phyloP scores from a whole-genome alignment of 1,140 invertebrate species.

The Eriocheir sinensis region DNA sequence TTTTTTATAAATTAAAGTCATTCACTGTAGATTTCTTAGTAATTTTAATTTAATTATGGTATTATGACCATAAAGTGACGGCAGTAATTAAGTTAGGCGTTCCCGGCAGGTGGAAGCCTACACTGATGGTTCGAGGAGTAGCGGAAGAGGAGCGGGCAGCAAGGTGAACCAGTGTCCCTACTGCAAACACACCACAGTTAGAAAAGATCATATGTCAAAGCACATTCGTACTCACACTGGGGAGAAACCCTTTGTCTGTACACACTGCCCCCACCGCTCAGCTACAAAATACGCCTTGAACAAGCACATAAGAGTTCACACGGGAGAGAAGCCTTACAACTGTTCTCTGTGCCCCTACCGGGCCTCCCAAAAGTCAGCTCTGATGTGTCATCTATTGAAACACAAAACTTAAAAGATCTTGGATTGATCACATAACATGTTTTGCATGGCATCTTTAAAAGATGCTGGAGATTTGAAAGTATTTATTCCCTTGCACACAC shows the following conservation, averaged over 20 bases:
- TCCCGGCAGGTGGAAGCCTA: conserved; percentile 71
- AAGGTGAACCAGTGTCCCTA: conserved; percentile 74
- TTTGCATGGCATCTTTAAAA: background rate
- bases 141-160: conserved; percentile 69
- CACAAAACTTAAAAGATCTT: conserved; percentile 46
- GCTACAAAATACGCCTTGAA: conserved; percentile 70
- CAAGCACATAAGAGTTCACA: conserved; percentile 64
- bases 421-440: background rate
- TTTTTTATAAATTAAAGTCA: background rate
- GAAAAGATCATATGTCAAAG: conserved; percentile 74
- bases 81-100: conserved; percentile 71
- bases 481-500: background rate
- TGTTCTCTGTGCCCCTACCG: conserved; percentile 59
- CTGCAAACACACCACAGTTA: conserved; percentile 66
- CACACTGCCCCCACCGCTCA: conserved; percentile 63
- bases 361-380: conserved; percentile 59
- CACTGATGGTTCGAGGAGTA: conserved; percentile 72
- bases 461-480: background rate
- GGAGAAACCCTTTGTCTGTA: conserved; percentile 70
- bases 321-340: conserved; percentile 71
- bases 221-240: conserved; percentile 71
- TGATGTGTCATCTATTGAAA: conserved; percentile 61
- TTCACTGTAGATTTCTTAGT: conserved; percentile 23
- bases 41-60: conserved; percentile 53
- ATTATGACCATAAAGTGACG: conserved; percentile 39